Base-by-base conservation (phyloP, 2,888 invertebrate genomes). In the Adela reaumurella region DNA sequence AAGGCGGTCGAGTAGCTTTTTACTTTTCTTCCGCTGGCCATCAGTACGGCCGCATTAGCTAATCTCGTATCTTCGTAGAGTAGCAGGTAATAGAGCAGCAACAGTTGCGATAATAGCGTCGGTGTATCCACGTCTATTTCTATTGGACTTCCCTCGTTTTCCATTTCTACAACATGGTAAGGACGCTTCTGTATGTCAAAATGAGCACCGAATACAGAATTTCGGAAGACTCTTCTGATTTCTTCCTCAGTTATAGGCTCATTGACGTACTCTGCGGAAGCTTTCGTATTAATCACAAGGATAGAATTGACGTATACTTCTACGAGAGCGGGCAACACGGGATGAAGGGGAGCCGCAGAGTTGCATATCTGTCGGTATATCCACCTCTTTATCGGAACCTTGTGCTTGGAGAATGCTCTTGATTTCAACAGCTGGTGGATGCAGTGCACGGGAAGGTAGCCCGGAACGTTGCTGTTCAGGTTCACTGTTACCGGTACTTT, bases 311-410 rank as follows among this genome's bases (percentile, higher is more conserved):
- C 94, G 61, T 94, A 98, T 0, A 94, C 95, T 72, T 97, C 97
- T 1, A 97, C 91, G 20, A 98, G 77, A 2, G 92, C 89, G 0
- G 97, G 95, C 67, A 97, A 82, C 1, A 96, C 92, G 0, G 96
- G 92, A 74, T 98, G 97, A 45, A 98, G 70, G 0, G 97, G 97
- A n/a, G 91, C 86, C 1, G 87, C 86, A 56, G 93, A 90, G 56
- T 87, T 87, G 62, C 94, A 92, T 50, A 97, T 90, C 76, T 98
- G 97, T 56, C 87, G 86, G 62, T 94, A 97, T 55, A 97, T 97
- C 97, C 97, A 97, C 60, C 89, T 92, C 72, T 95, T 96, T 5
- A 97, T 96, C 0, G 94, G 93, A 1, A 97, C 96, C 68, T 94
- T 92, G 65, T 97, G 94, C 66, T 97, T 97, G 0, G 95, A 92